Evolutionary conservation across 2,113 vertebrate genomes (phyloP).

Genomic region (Myodes glareolus): DNA sequence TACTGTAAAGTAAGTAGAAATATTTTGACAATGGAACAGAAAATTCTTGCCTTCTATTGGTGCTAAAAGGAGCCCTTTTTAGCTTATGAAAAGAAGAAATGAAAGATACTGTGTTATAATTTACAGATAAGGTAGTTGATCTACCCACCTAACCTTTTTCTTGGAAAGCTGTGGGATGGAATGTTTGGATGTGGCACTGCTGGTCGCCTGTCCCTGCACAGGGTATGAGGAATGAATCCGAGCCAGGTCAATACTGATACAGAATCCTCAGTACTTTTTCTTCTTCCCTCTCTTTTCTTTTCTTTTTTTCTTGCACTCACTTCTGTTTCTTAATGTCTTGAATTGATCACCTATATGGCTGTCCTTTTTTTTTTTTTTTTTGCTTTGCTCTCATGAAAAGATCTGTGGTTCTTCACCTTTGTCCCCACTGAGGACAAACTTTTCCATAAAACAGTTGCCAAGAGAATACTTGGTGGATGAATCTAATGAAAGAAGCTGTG

Average conservation of each 20-base stretch:
- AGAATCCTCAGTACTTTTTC: not conserved
- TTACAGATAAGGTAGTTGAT: not conserved
- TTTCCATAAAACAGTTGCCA: not conserved
- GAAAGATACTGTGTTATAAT: not conserved
- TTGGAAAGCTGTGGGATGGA: not conserved
- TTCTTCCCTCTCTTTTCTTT: no score
- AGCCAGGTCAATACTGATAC: not conserved
- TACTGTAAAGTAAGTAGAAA: not conserved
- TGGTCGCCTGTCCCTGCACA: not conserved
- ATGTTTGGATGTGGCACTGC: not conserved
- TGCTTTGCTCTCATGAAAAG: not conserved
- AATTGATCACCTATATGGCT: not conserved
- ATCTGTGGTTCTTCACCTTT: not conserved
- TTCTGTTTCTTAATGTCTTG: not conserved
- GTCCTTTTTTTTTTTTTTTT: not conserved
- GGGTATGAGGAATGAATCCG: not conserved
- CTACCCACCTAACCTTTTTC: not conserved
- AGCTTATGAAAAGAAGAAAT: slow-evolving; percentile 6
- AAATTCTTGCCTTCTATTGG: not conserved
- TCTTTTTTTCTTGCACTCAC: not conserved
- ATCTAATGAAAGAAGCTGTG: not conserved
- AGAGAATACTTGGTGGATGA: not conserved
- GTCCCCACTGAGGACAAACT: not conserved
- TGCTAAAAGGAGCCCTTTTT: not conserved
- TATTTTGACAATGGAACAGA: not conserved